Percentiles rank a stretch among this genome's conserved stretches.
phyloP scores from a whole-genome alignment of 2,113 vertebrate species.

The Prinia subflava region DNA sequence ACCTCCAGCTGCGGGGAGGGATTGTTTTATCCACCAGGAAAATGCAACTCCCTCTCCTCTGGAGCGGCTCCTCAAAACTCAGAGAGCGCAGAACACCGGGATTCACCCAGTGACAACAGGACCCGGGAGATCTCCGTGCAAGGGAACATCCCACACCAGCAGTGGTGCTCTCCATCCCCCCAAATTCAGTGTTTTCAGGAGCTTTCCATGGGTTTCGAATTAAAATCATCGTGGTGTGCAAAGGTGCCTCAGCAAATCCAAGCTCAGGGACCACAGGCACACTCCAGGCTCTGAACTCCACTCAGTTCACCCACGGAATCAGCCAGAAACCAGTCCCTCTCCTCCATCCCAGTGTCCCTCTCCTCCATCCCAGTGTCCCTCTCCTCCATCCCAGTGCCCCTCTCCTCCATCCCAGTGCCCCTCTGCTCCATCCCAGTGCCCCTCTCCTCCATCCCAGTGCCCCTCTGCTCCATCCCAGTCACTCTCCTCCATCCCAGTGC shows the following conservation, averaged over 20 bases:
- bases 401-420: background rate
- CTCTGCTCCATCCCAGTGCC: background rate
- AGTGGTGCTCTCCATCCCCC: accelerated
- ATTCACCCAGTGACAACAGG: accelerated
- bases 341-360: background rate
- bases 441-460: background rate
- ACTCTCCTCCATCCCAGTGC: background rate
- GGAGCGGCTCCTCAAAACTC: background rate
- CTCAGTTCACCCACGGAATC: accelerated
- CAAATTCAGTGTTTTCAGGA: background rate
- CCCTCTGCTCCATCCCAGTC: no score
- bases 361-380: background rate
- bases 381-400: background rate
- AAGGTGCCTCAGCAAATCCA: background rate
- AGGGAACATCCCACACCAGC: background rate
- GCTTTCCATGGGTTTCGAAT: background rate
- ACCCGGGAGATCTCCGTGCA: accelerated
- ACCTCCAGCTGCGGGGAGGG: background rate
- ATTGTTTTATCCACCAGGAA: background rate
- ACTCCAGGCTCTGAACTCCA: background rate
- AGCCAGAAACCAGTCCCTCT: background rate
- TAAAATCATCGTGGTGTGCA: accelerated
- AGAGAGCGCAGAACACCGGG: accelerated
- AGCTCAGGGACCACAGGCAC: background rate
- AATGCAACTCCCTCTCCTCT: background rate